These are phyloP conservation scores for Magallana nippona DNA, from an alignment of 2,888 invertebrate genomes.

Conservation along the genomic window DNA sequence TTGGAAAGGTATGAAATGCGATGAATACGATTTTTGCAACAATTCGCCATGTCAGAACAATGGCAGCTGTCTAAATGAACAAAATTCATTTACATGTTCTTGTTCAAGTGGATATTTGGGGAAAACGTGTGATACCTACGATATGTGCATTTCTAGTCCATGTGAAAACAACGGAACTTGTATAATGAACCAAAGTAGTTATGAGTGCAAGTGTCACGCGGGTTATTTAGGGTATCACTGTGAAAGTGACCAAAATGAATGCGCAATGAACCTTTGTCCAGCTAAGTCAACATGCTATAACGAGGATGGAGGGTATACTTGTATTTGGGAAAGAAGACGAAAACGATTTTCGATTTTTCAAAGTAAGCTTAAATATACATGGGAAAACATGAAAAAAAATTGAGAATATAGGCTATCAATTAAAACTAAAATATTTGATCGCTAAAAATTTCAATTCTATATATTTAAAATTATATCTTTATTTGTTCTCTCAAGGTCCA, in stretches of 20 bases:
- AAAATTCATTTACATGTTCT: background rate
- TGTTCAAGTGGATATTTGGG: background rate
- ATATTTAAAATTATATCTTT: too few relatives aligned
- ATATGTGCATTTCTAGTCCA: background rate
- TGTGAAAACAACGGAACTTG: conserved; percentile 19
- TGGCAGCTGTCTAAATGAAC: conserved; percentile 28
- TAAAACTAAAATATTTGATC: background rate
- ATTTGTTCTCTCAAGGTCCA: background rate
- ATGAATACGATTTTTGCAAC: conserved; percentile 13
- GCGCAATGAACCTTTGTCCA: background rate
- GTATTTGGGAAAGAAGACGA: conserved; percentile 22
- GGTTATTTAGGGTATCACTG: background rate
- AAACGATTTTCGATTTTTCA: background rate
- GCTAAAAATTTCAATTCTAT: background rate
- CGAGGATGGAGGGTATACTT: conserved; percentile 31
- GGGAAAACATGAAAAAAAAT: too few relatives aligned
- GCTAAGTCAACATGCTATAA: conserved; percentile 27
- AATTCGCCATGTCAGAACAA: conserved; percentile 32
- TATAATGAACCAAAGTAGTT: background rate
- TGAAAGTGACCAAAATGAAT: conserved; percentile 19
- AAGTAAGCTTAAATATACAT: background rate
- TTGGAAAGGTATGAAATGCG: background rate
- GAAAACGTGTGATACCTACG: background rate
- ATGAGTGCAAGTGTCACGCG: background rate
- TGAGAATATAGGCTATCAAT: too few relatives aligned